These are phyloP conservation scores for Leucania comma DNA, from an alignment of 2,888 invertebrate species.

Conservation along the genomic window DNA sequence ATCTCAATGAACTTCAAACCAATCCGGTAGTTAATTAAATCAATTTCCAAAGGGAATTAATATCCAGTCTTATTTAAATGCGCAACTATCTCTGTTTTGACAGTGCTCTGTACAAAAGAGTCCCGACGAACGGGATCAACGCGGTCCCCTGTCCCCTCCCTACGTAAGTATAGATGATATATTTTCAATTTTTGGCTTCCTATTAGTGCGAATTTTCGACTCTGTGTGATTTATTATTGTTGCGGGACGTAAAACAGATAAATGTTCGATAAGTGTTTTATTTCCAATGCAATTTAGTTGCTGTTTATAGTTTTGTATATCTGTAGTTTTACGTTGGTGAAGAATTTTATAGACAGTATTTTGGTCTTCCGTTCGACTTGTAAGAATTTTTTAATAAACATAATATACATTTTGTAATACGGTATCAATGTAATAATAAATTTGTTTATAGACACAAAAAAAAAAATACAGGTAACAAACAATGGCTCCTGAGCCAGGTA, in stretches of 20 bases:
- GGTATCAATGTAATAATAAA: no score
- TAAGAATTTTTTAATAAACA: not conserved
- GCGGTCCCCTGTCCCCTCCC: slow-evolving; percentile 75
- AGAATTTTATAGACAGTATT: not conserved
- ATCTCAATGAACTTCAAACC: slow-evolving; percentile 44
- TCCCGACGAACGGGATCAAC: slow-evolving; percentile 76
- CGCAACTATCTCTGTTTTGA: slow-evolving; percentile 85
- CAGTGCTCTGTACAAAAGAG: slow-evolving; percentile 82
- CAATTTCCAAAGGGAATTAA: slow-evolving; percentile 75
- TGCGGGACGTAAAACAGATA: slow-evolving; percentile 49
- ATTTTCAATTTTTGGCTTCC: slow-evolving; percentile 88
- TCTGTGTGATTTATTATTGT: slow-evolving; percentile 79
- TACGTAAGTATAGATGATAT: slow-evolving; percentile 82
- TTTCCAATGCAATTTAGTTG: slow-evolving; percentile 27
- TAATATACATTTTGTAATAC: not conserved
- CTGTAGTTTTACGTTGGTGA: not conserved
- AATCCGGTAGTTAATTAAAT: slow-evolving; percentile 68
- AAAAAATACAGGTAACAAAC: no score
- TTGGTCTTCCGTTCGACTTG: no score
- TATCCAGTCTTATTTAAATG: slow-evolving; percentile 72
- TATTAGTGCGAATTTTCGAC: slow-evolving; percentile 80
- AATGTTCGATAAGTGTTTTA: slow-evolving; percentile 47
- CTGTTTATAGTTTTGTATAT: not conserved
- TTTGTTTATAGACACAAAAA: no score
- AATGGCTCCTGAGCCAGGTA: no score